Evolutionary conservation across 1,140 invertebrate species (phyloP).

Genomic region (Heliconius melpomene): DNA sequence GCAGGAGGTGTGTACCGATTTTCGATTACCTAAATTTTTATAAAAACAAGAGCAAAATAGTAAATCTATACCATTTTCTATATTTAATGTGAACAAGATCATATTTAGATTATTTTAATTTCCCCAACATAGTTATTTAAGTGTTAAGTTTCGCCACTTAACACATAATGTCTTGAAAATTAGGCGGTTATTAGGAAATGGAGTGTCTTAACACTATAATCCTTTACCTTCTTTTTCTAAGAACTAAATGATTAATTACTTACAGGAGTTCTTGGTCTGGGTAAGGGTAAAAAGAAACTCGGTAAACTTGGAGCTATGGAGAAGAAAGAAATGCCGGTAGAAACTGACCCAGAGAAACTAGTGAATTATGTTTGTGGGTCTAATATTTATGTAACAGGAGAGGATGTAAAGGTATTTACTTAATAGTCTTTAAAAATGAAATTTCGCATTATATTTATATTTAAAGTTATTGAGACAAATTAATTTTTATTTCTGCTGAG

Average conservation of each 20-base stretch:
- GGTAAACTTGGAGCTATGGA: constrained; percentile 83
- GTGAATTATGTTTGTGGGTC: constrained; percentile 92
- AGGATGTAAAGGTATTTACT: constrained; percentile 86
- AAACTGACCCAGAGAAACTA: constrained; percentile 91
- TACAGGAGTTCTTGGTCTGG: constrained; percentile 69
- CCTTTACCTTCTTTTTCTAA: too few species aligned
- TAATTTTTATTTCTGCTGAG: too few species aligned
- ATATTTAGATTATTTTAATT: too few species aligned
- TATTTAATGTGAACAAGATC: too few species aligned
- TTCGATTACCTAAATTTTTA: not conserved
- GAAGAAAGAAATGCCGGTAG: constrained; percentile 90
- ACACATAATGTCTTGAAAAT: too few species aligned
- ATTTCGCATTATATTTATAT: not conserved
- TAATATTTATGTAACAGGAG: constrained; percentile 87
- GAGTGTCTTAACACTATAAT: too few species aligned
- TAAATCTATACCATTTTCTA: too few species aligned
- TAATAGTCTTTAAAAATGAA: not conserved
- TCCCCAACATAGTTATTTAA: too few species aligned
- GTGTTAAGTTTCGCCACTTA: too few species aligned
- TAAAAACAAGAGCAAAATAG: not conserved
- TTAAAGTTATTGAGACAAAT: not conserved
- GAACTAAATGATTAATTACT: not conserved
- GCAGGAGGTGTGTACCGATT: constrained; percentile 60
- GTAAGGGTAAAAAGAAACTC: constrained; percentile 82
- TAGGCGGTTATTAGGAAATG: too few species aligned